phyloP scores from a whole-genome alignment of 2,797 vertebrate genomes.

The Potorous gilbertii region DNA sequence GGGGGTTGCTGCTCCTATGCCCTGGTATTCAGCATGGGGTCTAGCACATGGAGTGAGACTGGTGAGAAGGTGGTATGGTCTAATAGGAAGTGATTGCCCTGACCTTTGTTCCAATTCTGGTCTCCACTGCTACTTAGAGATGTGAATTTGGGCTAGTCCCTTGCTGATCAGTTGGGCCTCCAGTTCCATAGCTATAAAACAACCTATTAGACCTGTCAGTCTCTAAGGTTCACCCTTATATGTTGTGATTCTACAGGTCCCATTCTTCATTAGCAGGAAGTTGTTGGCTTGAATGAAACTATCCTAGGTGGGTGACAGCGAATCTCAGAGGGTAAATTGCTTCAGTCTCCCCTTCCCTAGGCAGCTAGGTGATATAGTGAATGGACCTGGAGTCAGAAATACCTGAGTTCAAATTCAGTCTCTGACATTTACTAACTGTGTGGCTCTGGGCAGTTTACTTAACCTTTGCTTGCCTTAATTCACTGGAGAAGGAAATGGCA shows the following conservation, averaged over 20 bases:
- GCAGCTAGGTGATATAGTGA: background rate
- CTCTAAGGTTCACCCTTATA: background rate
- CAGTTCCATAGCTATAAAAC: background rate
- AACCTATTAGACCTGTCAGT: background rate
- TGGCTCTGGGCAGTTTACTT: background rate
- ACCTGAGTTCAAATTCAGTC: background rate
- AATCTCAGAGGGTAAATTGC: constrained; percentile 12
- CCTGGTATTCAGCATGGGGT: background rate
- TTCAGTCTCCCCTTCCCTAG: background rate
- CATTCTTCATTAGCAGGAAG: background rate
- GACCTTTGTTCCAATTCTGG: background rate
- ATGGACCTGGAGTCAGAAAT: background rate
- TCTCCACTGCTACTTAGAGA: background rate
- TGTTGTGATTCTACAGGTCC: background rate
- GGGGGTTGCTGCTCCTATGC: background rate
- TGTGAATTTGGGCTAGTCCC: background rate
- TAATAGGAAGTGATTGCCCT: background rate
- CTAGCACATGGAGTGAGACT: background rate
- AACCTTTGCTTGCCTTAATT: background rate
- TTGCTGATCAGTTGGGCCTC: background rate
- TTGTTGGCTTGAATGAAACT: background rate
- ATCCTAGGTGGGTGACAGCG: background rate
- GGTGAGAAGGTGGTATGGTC: background rate
- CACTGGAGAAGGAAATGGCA: background rate
- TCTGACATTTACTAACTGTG: background rate